phyloP scores from a whole-genome alignment of 92 coral and sea anemone species.

The Plumapathes pennacea region DNA sequence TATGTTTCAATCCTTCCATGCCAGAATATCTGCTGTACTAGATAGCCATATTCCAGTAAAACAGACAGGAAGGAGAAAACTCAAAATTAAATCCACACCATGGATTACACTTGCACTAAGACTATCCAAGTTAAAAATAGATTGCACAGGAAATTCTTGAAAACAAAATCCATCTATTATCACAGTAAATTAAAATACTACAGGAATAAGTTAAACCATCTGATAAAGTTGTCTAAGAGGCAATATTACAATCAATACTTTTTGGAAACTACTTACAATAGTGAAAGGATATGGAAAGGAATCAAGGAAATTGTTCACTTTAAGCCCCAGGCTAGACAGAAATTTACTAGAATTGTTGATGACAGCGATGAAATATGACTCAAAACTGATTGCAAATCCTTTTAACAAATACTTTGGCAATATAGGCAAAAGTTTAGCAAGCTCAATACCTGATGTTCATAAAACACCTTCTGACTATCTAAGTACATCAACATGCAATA shows the following conservation, averaged over 20 bases:
- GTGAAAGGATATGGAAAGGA: conserved; percentile 17
- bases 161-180: conserved; percentile 17
- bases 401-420: conserved; percentile 17
- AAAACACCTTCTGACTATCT: neutral
- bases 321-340: conserved; percentile 1
- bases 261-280: neutral
- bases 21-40: neutral
- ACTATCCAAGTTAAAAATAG: conserved; percentile 15
- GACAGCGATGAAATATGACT: conserved; percentile 7
- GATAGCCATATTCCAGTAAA: conserved; percentile 24
- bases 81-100: conserved; percentile 2
- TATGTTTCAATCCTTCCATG: conserved; percentile 6
- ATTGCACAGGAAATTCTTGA: conserved; percentile 14
- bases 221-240: conserved; percentile 3
- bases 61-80: conserved; percentile 1
- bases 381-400: conserved; percentile 21
- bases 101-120: conserved; percentile 17
- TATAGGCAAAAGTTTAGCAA: conserved; percentile 6
- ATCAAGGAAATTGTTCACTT: conserved; percentile 8
- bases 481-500: neutral
- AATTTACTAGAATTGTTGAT: conserved; percentile 5
- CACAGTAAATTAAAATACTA: conserved; percentile 15
- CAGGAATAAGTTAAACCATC: conserved; percentile 16
- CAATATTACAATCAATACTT: conserved; percentile 9
- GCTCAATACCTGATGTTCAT: neutral